phyloP scores from a whole-genome alignment of 1,140 invertebrate species.

The Drosophila mojavensis region DNA sequence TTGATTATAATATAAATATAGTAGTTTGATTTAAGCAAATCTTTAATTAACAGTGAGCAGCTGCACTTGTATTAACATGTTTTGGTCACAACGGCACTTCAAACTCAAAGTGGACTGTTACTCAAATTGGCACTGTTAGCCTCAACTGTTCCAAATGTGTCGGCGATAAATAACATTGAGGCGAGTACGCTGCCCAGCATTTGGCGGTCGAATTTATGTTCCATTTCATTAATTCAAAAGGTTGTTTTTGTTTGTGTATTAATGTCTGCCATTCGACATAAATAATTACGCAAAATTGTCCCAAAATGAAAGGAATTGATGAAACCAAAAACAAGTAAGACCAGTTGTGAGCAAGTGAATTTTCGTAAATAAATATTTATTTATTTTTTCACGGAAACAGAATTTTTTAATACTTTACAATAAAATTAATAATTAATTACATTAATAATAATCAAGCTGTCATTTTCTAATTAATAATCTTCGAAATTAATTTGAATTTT shows the following conservation, averaged over 20 bases:
- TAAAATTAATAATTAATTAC: constrained; percentile 38
- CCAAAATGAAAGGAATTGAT: too few species aligned
- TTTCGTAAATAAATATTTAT: constrained; percentile 31
- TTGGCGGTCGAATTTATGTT: background rate
- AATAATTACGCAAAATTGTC: too few species aligned
- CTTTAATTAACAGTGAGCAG: constrained; percentile 11
- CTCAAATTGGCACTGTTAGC: constrained; percentile 14
- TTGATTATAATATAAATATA: background rate
- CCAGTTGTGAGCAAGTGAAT: too few species aligned
- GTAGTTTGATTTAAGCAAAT: constrained; percentile 11
- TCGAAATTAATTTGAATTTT: constrained; percentile 32
- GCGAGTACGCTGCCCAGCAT: background rate
- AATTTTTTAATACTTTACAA: constrained; percentile 58
- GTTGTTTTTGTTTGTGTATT: too few species aligned
- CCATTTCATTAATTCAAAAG: too few species aligned
- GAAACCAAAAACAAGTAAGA: too few species aligned
- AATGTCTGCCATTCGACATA: too few species aligned
- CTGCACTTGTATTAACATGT: constrained; percentile 26
- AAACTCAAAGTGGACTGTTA: constrained; percentile 23
- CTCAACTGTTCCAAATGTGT: background rate
- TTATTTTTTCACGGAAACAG: constrained; percentile 12
- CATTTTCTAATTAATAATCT: too few species aligned
- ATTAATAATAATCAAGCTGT: constrained; percentile 20
- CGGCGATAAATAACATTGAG: background rate
- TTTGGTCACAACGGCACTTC: constrained; percentile 3